Conservation (phyloP, 2,797 vertebrate genomes). For the Lemur catta region DNA sequence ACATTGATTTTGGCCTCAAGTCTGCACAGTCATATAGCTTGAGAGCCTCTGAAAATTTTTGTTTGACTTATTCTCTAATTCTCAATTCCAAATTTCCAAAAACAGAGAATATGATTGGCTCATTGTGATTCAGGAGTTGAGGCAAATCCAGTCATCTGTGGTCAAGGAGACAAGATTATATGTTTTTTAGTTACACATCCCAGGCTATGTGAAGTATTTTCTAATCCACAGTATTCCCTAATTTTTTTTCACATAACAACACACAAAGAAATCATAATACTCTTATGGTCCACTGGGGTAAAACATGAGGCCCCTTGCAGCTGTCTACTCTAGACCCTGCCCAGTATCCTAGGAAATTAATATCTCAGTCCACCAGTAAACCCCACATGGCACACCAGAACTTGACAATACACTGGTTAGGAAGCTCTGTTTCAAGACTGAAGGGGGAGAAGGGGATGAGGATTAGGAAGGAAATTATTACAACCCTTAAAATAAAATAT, state of each 20-base stretch:
- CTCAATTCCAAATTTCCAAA: background rate
- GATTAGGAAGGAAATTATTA: background rate
- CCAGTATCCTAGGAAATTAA: background rate
- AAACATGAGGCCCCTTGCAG: background rate
- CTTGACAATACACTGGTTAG: background rate
- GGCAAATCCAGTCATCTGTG: background rate
- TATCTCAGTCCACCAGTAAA: background rate
- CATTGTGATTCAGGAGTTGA: background rate
- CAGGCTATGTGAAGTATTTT: background rate
- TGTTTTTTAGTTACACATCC: background rate
- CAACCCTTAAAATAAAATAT: background rate
- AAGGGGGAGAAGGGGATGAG: too few relatives aligned
- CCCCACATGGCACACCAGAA: background rate
- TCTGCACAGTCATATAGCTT: background rate
- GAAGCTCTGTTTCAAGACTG: background rate
- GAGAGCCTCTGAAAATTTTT: background rate
- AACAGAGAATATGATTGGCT: background rate
- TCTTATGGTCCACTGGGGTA: background rate
- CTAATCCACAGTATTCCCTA: background rate
- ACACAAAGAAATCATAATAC: background rate
- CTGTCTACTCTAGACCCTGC: background rate
- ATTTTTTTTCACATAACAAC: background rate
- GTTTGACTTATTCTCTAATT: background rate
- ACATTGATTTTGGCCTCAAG: background rate
- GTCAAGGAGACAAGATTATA: background rate